Conservation (phyloP, 2,113 vertebrate species). For the Rhineura floridana region DNA sequence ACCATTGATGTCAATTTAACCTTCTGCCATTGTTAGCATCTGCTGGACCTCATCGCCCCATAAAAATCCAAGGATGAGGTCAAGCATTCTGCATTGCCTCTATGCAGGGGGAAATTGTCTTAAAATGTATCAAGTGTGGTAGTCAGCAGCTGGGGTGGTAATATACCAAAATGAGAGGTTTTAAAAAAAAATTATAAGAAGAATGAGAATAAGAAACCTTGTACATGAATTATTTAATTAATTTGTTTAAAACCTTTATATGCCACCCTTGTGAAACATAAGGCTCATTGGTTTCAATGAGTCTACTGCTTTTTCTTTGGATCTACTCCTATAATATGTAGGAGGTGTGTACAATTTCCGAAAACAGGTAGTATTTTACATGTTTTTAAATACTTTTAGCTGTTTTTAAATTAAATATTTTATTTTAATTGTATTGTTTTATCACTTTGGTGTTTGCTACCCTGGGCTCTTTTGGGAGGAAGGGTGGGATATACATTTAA, state of each 20-base stretch:
- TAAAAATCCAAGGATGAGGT: not conserved
- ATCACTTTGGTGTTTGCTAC: too few species aligned
- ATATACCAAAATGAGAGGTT: not conserved
- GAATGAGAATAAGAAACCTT: too few species aligned
- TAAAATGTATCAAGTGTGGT: not conserved
- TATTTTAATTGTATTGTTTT: too few species aligned
- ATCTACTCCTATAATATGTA: too few species aligned
- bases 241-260: not conserved
- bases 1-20: slow-evolving; percentile 19
- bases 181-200: not conserved
- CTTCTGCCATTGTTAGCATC: slow-evolving; percentile 3
- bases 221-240: not conserved
- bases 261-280: not conserved
- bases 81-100: not conserved
- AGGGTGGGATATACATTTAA: too few species aligned
- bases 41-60: not conserved
- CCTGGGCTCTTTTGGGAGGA: too few species aligned
- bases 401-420: too few species aligned
- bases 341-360: too few species aligned
- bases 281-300: too few species aligned
- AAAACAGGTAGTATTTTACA: too few species aligned
- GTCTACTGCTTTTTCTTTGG: too few species aligned
- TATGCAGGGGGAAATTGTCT: not conserved
- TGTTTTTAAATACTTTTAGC: too few species aligned
- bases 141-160: not conserved